Evolutionary conservation across 2,113 vertebrate species (phyloP), one percentile per base, ranked within the genome.

Genomic region (Zapus hudsonius): DNA sequence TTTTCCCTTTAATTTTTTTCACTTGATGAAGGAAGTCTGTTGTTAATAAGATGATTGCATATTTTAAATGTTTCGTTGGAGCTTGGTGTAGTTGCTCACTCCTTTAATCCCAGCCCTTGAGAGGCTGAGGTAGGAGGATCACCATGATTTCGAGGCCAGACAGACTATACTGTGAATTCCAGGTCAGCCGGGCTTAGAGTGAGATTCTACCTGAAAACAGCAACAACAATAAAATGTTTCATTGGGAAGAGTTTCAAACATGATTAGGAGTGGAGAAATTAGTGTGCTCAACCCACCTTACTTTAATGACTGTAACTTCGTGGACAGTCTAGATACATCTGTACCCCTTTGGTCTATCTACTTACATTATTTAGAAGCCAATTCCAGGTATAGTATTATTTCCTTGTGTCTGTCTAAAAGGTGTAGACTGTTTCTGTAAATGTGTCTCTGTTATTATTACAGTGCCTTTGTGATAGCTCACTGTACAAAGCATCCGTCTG

Each of bases 11-110:
- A 3, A 27, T 79, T 63, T 83, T 87, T 61, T 67, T 52, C 31
- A 66, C 84, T 55, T 38, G 78, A 55, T 33, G 9, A 92, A 22
- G 8, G 6, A 70, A 20, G 92, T 84, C 19, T 66, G 42, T 36
- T 61, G 90, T 73, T 75, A 57, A 52, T 66, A 70, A 20, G 38
- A 74, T 63, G 6, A 59, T 64, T 59, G 16, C 42, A 27, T 10
- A 89, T 93, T 90, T 67, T 61, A 61, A 87, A 44, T 76, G 15
- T 57, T 64, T 66, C 67, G 25, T 90, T 59, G 90, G 64, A n/a
- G n/a, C n/a, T n/a, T n/a, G n/a, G n/a, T n/a, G n/a, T n/a, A 57
- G 55, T 22, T 36, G 31, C 16, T 76, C 74, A 76, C 52, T n/a
- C 74, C 29, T 93, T 90, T 42, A 44, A 57, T n/a, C n/a, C n/a